Evolutionary conservation across 2,113 vertebrate species (phyloP).

Genomic region (Entelurus aequoreus): DNA sequence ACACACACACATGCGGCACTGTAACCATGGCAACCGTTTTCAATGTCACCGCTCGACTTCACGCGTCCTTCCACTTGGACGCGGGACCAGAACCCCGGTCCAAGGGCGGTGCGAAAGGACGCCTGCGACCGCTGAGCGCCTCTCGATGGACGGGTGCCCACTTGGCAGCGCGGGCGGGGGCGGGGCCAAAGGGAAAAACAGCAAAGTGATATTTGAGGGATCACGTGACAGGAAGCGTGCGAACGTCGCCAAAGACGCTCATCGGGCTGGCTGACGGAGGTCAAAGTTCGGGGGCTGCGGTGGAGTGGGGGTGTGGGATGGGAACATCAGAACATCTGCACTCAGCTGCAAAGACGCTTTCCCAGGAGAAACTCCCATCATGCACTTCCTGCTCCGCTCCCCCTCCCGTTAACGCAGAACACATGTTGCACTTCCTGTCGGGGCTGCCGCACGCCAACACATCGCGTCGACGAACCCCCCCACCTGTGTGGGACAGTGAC

Average conservation of each 20-base stretch:
- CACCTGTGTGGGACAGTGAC: no score
- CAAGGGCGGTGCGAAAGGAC: no score
- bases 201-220: conserved; percentile 10
- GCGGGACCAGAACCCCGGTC: no score
- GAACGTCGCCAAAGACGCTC: no score
- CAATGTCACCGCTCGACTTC: background rate
- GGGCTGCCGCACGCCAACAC: no score
- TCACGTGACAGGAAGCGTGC: no score
- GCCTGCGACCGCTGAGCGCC: conserved; percentile 8
- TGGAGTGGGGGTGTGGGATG: conserved; percentile 7
- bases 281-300: background rate
- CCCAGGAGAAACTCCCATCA: conserved; percentile 63
- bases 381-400: conserved; percentile 47
- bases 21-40: no score
- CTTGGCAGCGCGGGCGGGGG: conserved; percentile 28
- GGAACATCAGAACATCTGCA: conserved; percentile 39
- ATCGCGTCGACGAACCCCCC: no score
- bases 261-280: background rate
- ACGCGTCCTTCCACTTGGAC: no score
- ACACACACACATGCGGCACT: no score
- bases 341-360: conserved; percentile 55
- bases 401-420: conserved; percentile 38
- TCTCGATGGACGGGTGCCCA: conserved; percentile 36
- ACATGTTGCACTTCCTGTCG: conserved; percentile 38
- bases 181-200: conserved; percentile 52